Base-by-base conservation (phyloP, 1,140 invertebrate genomes). In the Drosophila kikkawai region DNA sequence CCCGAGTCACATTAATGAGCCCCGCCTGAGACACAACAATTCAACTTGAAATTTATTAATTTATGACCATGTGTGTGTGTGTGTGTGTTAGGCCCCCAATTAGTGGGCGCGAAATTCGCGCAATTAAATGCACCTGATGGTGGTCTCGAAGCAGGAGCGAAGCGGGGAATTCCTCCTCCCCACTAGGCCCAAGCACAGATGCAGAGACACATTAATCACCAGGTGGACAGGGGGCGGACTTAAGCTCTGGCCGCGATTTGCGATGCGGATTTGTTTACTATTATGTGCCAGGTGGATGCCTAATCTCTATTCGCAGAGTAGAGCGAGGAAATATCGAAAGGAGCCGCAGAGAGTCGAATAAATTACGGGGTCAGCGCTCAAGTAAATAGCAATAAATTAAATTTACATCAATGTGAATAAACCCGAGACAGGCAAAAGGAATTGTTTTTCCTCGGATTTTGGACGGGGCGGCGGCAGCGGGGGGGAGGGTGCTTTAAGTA, bases 41-140 rank as follows among this genome's bases (percentile, higher is more conserved):
- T 85, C 50, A 84, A 90, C 81, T 90, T 90, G 64, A 88, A 90
- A 85, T 84, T 55, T 85, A 88, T 88, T 75, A 88, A 88, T 88
- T 88, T 88, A 88, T 88, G 82, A 51, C 65, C 78, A 12, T 78
- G 84, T 79, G 80, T 86, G 82, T 34, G 80, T 86, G 82, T 34
- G 32, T 32, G 32, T 32, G 32, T 47, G 45, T 47, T 22, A 22
- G 22, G 22, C 22, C 22, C 22, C 22, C 22, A 22, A 22, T 22
- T 22, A 22, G 22, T 26, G 58, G 45, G 79, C 77, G 80, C 80
- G 84, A 82, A 84, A 88, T 75, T 80, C 87, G 88, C 87, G 87
- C 88, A 84, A 91, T 91, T 91, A 91, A 91, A 91, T 79, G 87
- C 87, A 91, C 88, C 87, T 91, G 87, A 91, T 87, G 87, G 87